Evolutionary conservation across 23 tunicate genomes (phyloP), one percentile per base, ranked within the genome.

Genomic region (Trididemnum clinides): DNA sequence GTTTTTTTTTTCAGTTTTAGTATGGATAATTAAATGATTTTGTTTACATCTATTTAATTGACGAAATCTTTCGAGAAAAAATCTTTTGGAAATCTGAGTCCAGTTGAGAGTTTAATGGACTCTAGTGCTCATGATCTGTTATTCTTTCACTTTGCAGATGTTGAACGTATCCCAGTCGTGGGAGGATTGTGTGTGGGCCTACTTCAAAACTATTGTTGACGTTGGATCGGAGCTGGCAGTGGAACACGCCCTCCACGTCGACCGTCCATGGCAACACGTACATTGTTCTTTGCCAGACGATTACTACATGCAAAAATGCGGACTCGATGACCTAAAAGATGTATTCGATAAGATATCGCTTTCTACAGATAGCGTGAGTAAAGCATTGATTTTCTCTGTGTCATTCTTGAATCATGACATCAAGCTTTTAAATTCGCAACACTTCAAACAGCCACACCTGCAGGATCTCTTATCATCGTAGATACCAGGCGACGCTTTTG

Each of bases 101-200:
- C n/a, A n/a, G n/a, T n/a, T n/a, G n/a, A n/a, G n/a, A n/a, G n/a
- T n/a, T n/a, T n/a, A n/a, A n/a, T n/a, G n/a, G n/a, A n/a, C n/a
- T n/a, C n/a, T n/a, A n/a, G n/a, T n/a, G n/a, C n/a, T n/a, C n/a
- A n/a, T n/a, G n/a, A n/a, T n/a, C n/a, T n/a, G n/a, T n/a, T n/a
- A n/a, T n/a, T n/a, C n/a, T n/a, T n/a, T 15, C 10, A 44, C 15
- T 44, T 3, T 59, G 0, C 63, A 91, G 96, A 94, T 94, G 98
- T 39, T 94, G 36, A 54, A 64, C 25, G 90, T 86, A 6, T 71
- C 91, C 51, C 65, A 38, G n/a, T 82, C 91, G 1, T 94, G 98
- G 98, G 85, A 94, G 50, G 98, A 94, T 32, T 64, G 64, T 33
- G 49, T 94, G 18, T 94, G 98, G 98, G 85, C 98, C 35, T 78